Percentiles rank a stretch among this genome's conserved stretches.
Evolutionary conservation across 1,140 invertebrate genomes (phyloP).

Genomic region (Parapsyche elsis): DNA sequence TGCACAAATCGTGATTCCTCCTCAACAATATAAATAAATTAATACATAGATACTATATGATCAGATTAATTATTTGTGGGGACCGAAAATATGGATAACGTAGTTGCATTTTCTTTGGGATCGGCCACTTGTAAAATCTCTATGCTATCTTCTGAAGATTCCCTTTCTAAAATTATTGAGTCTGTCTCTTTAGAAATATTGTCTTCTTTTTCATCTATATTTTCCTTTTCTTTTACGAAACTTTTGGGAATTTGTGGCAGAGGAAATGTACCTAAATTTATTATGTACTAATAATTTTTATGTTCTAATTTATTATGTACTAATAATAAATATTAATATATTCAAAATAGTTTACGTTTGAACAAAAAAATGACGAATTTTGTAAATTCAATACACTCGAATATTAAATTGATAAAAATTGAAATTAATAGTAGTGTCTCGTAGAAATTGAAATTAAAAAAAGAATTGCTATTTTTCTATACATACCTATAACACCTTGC

Average conservation of each 20-base stretch:
- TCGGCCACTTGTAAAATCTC: conserved; percentile 26
- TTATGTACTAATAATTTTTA: neutral
- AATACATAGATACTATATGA: no score
- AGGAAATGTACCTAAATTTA: conserved; percentile 47
- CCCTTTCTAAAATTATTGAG: conserved; percentile 7
- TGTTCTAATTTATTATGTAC: neutral
- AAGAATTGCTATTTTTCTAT: no score
- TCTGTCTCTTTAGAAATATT: conserved; percentile 15
- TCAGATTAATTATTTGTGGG: neutral
- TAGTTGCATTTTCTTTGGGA: conserved; percentile 25
- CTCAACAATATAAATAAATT: no score
- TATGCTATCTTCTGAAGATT: conserved; percentile 24
- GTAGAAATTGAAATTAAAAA: no score
- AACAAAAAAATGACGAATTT: neutral
- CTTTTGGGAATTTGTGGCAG: conserved; percentile 49
- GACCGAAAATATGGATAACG: conserved; percentile 35
- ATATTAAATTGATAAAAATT: no score
- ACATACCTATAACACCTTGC: conserved; percentile 53
- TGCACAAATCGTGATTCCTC: no score
- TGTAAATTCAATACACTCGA: no score
- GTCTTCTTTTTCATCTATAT: neutral
- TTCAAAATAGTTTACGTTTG: neutral
- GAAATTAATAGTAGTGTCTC: no score
- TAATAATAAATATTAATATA: neutral
- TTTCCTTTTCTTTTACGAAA: conserved; percentile 10